phyloP scores from a whole-genome alignment of 2,888 invertebrate genomes.

The Rhorus exstirpatorius region DNA sequence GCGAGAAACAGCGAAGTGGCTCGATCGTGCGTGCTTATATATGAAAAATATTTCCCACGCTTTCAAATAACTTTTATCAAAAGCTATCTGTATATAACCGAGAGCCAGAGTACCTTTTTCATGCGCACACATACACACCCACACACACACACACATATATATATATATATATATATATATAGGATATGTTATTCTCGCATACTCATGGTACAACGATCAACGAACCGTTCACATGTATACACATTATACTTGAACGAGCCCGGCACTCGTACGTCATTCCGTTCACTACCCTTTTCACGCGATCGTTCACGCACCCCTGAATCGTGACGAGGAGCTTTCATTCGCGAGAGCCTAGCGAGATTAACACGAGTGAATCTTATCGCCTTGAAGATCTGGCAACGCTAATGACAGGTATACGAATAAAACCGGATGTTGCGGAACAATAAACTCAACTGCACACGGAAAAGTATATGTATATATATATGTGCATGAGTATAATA shows the following conservation, averaged over 20 bases:
- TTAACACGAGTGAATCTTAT: conserved; percentile 70
- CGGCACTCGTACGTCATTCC: conserved; percentile 61
- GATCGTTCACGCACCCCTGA: conserved; percentile 72
- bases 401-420: conserved; percentile 73
- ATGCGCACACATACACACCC: too few relatives aligned
- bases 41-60: conserved; percentile 55
- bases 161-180: not conserved
- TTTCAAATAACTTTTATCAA: conserved; percentile 47
- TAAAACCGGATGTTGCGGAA: conserved; percentile 76
- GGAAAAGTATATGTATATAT: conserved; percentile 9
- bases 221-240: conserved; percentile 21
- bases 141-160: too few relatives aligned
- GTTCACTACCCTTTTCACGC: conserved; percentile 71
- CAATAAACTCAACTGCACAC: conserved; percentile 62
- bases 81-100: conserved; percentile 26
- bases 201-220: conserved; percentile 43
- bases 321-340: conserved; percentile 64
- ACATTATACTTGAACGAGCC: conserved; percentile 25
- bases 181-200: conserved; percentile 33
- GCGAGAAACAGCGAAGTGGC: not conserved
- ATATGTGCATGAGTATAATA: not conserved
- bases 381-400: conserved; percentile 59
- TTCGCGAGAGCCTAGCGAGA: conserved; percentile 60
- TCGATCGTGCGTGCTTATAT: conserved; percentile 5
- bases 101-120: conserved; percentile 8